Base-by-base conservation (phyloP, 2,888 invertebrate species). In the Athetis lepigone region DNA sequence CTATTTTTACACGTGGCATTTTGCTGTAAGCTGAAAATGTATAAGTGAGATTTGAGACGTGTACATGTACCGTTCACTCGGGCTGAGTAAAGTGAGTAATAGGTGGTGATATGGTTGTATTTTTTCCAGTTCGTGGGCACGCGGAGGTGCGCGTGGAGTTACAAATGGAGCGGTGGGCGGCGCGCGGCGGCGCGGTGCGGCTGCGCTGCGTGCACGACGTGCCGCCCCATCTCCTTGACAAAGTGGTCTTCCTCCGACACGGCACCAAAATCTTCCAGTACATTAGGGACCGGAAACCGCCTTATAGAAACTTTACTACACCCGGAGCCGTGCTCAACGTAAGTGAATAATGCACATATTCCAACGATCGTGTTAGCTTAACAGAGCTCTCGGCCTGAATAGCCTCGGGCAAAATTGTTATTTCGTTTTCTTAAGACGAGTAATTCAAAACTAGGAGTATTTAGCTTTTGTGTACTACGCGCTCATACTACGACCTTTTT, bases 221-320 rank as follows among this genome's bases (percentile, higher is more conserved):
- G 64, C 95, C 96, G 49, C 96, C 96, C 45, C 96, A 97, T 84
- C 96, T 97, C 80, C 95, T 98, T 59, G 97, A 97, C 95, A 97
- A 97, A 92, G 97, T 98, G 80, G 97, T 97, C 89, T 97, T 97
- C 96, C 95, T 96, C 57, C 96, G 96, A 77, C 96, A 95, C 79
- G 96, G 96, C 79, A 95, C 95, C 86, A 98, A 97, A 94, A 97
- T 98, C 94, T 97, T 97, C 91, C 97, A 97, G 92, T 98, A 97
- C 90, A 97, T 98, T 87, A 96, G 96, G 84, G 97, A 97, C 78
- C 95, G 98, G 69, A 97, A 96, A 87, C 97, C 97, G 77, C 97
- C 97, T 58, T 97, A 96, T 86, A 95, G 95, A 84, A 95, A 96
- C 88, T 96, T 96, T 85, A 95, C 96, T 39, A 96, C 96, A 60